Conservation (phyloP, 2,888 invertebrate genomes). For the Amiota minor region DNA sequence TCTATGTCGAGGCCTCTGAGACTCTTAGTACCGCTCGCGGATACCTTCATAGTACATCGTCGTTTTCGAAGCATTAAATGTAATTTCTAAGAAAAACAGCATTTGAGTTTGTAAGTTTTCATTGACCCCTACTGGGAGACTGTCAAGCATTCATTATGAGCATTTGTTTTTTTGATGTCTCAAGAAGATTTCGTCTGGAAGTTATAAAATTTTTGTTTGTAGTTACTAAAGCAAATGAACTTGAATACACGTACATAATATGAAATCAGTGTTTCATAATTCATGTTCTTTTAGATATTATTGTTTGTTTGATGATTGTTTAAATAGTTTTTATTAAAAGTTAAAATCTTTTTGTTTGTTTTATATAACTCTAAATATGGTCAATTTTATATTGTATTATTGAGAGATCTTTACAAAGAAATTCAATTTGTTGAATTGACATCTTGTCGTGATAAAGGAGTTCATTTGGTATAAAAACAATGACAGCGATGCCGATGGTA, state of each 20-base stretch:
- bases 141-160: slow-evolving; percentile 7
- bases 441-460: too few species aligned
- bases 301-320: slow-evolving; percentile 50
- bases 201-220: slow-evolving; percentile 1
- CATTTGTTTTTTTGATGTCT: slow-evolving; percentile 33
- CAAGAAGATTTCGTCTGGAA: slow-evolving; percentile 12
- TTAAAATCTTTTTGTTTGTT: too few species aligned
- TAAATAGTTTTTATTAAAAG: neutral
- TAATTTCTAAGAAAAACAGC: slow-evolving; percentile 52
- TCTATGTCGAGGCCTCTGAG: slow-evolving; percentile 51
- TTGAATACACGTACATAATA: slow-evolving; percentile 49
- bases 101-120: slow-evolving; percentile 44
- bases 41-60: slow-evolving; percentile 51
- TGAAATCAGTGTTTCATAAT: slow-evolving; percentile 62
- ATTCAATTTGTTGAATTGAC: too few species aligned
- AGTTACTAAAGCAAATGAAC: too few species aligned
- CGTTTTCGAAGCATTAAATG: neutral
- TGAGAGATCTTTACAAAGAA: too few species aligned
- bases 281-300: slow-evolving; percentile 48
- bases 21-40: slow-evolving; percentile 60
- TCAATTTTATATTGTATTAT: too few species aligned
- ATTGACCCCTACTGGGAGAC: slow-evolving; percentile 54
- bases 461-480: too few species aligned
- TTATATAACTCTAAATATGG: too few species aligned
- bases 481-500: too few species aligned